These are phyloP conservation scores for Seriola quinqueradiata DNA, from an alignment of 2,113 vertebrate species.

Conservation along the genomic window DNA sequence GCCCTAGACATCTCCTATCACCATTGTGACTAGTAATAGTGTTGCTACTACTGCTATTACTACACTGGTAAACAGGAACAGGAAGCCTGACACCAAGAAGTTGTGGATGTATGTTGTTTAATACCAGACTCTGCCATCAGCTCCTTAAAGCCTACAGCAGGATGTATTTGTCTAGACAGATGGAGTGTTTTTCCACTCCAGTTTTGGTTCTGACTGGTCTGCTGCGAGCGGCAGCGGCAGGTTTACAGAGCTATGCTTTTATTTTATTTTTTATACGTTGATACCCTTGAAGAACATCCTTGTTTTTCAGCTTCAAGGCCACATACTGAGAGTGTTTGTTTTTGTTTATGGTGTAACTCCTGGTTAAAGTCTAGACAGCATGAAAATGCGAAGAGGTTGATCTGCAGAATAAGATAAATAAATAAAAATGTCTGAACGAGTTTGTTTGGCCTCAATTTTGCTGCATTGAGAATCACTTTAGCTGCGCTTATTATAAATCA, in stretches of 20 bases:
- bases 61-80: too few species aligned
- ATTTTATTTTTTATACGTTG: not conserved
- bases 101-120: slow-evolving; percentile 9
- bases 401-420: not conserved
- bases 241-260: not conserved
- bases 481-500: not conserved
- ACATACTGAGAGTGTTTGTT: not conserved
- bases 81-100: not conserved
- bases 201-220: not conserved
- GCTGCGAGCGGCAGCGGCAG: not conserved
- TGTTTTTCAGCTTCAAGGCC: not conserved
- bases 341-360: not conserved
- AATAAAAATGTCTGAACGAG: not conserved
- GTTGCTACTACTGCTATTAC: not conserved
- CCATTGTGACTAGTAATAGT: too few species aligned
- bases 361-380: not conserved
- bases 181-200: not conserved
- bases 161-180: not conserved
- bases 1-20: too few species aligned
- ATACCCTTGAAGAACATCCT: not conserved
- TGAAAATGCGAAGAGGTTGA: not conserved
- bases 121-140: not conserved
- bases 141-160: not conserved
- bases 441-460: not conserved
- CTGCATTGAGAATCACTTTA: not conserved